Evolutionary conservation across 2,888 invertebrate genomes (phyloP), one percentile per base, ranked within the genome.

Genomic region (Clitarchus hookeri): DNA sequence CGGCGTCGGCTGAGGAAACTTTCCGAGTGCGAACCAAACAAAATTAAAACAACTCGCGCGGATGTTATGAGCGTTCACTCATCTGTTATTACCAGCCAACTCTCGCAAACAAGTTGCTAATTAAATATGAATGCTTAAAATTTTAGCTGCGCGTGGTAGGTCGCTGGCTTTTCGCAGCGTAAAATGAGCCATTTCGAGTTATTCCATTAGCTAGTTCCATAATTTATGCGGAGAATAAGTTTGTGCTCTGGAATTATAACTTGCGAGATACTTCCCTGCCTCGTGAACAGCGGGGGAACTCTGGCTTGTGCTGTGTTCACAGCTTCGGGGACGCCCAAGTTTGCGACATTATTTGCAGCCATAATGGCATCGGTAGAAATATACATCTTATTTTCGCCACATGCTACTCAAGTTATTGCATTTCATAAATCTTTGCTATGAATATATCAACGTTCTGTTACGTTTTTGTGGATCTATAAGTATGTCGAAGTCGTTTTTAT

Each of bases 121-220:
- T 65, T 65, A 65, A 65, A 65, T 65, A 65, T 65, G 65, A n/a
- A 65, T 65, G 65, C 65, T 65, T 65, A 65, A 65, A 65, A 65
- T 65, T 65, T 65, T 65, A 65, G 65, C 65, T 65, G 65, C 65
- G 65, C 13, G 65, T n/a, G 8, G n/a, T 19, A 16, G 65, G 11
- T 23, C 19, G 65, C 8, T 23, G 65, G 65, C n/a, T 19, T n/a
- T 65, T 23, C 65, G 1, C 0, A 23, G 8, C 65, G 65, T 19
- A 65, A 65, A 65, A 65, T 65, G 23, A n/a, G 16, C 65, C 19
- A 65, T 65, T n/a, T n/a, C 48, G 13, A 65, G 65, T n/a, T 65
- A 65, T 65, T 65, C 65, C 65, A 65, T 65, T 65, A 65, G 65
- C 65, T 65, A 65, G 65, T 65, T 65, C 16, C n/a, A 65, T 65